A percentile compares a stretch with the other conserved stretches of the same genome.
Evolutionary conservation across 2,888 invertebrate genomes (phyloP).

Genomic region (Byasa hedistus): DNA sequence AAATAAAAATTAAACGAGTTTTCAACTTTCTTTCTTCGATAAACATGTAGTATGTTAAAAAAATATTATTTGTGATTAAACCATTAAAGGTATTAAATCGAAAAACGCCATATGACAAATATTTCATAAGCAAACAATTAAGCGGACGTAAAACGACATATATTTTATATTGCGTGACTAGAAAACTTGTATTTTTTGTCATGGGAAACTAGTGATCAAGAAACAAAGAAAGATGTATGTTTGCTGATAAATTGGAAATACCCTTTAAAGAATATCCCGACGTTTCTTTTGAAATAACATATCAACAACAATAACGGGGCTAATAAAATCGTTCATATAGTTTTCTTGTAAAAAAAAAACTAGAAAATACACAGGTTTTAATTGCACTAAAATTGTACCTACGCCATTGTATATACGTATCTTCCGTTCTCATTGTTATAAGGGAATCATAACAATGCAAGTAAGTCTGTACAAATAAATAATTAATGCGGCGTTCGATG

Average conservation of each 20-base stretch:
- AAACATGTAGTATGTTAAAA: too few species aligned
- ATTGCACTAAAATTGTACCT: constrained; percentile 34
- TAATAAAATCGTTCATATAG: neutral
- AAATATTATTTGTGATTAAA: too few species aligned
- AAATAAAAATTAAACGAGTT: too few species aligned
- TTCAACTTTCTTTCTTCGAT: too few species aligned
- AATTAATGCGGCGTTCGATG: constrained; percentile 11
- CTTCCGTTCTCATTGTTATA: constrained; percentile 24
- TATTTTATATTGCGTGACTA: constrained; percentile 52
- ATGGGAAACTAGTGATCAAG: constrained; percentile 58
- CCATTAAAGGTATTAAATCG: neutral
- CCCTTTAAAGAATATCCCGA: constrained; percentile 55
- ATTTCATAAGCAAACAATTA: constrained; percentile 23
- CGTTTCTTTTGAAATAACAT: constrained; percentile 59
- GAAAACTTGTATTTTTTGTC: constrained; percentile 47
- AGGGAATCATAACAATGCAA: constrained; percentile 18
- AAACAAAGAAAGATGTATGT: constrained; percentile 57
- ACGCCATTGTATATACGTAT: constrained; percentile 21
- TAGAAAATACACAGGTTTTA: constrained; percentile 54
- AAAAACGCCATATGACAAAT: neutral
- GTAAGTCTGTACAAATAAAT: constrained; percentile 10
- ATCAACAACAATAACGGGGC: constrained; percentile 40
- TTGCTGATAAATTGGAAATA: constrained; percentile 72
- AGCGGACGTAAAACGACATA: constrained; percentile 31
- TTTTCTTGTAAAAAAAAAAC: constrained; percentile 44